Conservation (phyloP, 2,888 invertebrate species). For the Drepana falcataria region DNA sequence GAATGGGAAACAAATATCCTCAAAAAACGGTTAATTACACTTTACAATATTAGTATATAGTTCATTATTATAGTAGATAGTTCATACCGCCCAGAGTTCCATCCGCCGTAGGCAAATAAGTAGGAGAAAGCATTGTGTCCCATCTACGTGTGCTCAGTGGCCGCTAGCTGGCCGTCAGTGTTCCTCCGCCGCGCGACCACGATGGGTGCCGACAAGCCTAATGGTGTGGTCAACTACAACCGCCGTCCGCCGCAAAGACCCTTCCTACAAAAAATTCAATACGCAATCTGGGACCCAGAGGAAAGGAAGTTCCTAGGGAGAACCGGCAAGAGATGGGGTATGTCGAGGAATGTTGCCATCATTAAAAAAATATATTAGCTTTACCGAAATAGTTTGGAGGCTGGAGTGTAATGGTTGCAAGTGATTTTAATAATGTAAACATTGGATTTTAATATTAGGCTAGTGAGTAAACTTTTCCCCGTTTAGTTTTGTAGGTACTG, state of each 20-base stretch:
- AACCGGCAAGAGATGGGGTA: constrained; percentile 83
- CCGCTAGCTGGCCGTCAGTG: neutral
- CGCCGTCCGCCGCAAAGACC: constrained; percentile 61
- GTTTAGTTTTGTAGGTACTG: too few relatives aligned
- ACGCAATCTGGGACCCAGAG: constrained; percentile 79
- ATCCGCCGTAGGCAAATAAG: neutral
- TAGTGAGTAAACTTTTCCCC: too few relatives aligned
- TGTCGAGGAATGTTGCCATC: constrained; percentile 33
- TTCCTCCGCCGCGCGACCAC: constrained; percentile 13
- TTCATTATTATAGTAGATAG: too few relatives aligned
- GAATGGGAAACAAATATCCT: too few relatives aligned
- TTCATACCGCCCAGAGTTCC: constrained; percentile 7
- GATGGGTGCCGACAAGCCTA: constrained; percentile 68
- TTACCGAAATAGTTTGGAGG: neutral
- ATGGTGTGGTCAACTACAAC: constrained; percentile 61
- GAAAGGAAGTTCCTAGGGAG: constrained; percentile 81
- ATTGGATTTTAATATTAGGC: too few relatives aligned
- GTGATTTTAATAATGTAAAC: neutral
- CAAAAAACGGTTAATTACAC: too few relatives aligned
- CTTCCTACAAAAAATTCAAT: constrained; percentile 52
- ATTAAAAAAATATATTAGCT: neutral
- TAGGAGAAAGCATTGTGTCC: neutral
- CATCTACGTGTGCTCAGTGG: neutral
- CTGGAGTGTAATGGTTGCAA: neutral
- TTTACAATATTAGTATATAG: too few relatives aligned